Evolutionary conservation across 2,888 invertebrate species (phyloP).

Genomic region (Drepanosiphum platanoidis): DNA sequence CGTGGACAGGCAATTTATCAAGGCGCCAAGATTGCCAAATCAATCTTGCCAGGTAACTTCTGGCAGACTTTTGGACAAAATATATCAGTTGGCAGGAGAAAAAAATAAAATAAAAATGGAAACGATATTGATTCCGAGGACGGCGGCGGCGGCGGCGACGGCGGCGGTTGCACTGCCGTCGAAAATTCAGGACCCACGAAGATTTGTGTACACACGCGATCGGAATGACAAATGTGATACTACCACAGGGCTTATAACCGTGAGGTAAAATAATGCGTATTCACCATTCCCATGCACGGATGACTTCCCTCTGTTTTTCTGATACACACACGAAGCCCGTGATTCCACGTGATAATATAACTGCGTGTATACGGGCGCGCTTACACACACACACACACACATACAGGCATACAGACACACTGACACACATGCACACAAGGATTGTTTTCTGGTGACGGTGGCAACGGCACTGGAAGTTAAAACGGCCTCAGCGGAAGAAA

Average conservation of each 20-base stretch:
- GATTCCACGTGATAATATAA: constrained; percentile 45
- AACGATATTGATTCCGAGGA: constrained; percentile 39
- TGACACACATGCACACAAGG: not conserved
- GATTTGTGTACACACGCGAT: constrained; percentile 48
- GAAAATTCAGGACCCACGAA: constrained; percentile 32
- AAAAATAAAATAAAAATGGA: constrained; percentile 25
- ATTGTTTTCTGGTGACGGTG: constrained; percentile 55
- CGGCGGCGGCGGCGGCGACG: not conserved
- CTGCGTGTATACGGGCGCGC: not conserved
- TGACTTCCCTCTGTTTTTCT: constrained; percentile 38
- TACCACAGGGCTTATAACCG: constrained; percentile 11
- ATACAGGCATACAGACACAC: not conserved
- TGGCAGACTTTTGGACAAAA: constrained; percentile 40
- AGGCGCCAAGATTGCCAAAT: constrained; percentile 42
- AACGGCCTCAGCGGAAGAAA: constrained; percentile 42
- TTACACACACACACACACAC: not conserved
- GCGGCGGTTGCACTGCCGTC: constrained; percentile 7
- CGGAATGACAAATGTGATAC: constrained; percentile 52
- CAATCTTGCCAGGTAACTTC: constrained; percentile 54
- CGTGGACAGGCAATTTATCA: constrained; percentile 54
- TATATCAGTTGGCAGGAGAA: constrained; percentile 30
- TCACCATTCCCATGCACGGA: constrained; percentile 43
- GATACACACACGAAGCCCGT: constrained; percentile 40
- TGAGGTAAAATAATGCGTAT: constrained; percentile 51
- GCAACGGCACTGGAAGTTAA: constrained; percentile 40